phyloP scores from a whole-genome alignment of 2,888 invertebrate genomes.

The Trichopria drosophilae region DNA sequence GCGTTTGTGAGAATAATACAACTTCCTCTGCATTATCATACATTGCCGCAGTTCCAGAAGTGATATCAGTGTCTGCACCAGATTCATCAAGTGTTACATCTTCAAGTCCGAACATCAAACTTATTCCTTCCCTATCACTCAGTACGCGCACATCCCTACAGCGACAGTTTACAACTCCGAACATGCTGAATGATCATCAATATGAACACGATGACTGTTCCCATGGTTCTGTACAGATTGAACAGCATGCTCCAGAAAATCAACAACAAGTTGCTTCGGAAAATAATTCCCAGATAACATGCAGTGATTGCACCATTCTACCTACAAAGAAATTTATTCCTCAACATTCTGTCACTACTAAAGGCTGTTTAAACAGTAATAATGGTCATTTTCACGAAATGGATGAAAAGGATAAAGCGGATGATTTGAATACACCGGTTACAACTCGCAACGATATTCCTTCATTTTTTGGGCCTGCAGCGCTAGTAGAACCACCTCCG shows the following conservation, averaged over 20 bases:
- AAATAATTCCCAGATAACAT: no score
- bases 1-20: constrained; percentile 25
- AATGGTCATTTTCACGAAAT: no score
- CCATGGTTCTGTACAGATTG: no score
- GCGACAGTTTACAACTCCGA: no score
- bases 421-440: constrained; percentile 93
- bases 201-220: no score
- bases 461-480: constrained; percentile 88
- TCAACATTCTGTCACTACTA: no score
- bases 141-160: no score
- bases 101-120: constrained; percentile 18
- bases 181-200: no score
- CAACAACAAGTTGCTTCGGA: no score
- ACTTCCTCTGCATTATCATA: constrained; percentile 35
- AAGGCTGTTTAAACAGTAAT: no score
- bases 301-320: not conserved
- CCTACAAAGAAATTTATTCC: constrained; percentile 57
- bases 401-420: constrained; percentile 67
- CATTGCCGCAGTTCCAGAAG: constrained; percentile 28
- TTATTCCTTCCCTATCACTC: constrained; percentile 11
- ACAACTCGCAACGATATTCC: constrained; percentile 89
- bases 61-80: constrained; percentile 14
- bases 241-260: no score
- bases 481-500: constrained; percentile 69
- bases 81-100: constrained; percentile 5